These are phyloP conservation scores for Malurus elegans DNA, from an alignment of 2,113 vertebrate genomes.

Conservation along the genomic window DNA sequence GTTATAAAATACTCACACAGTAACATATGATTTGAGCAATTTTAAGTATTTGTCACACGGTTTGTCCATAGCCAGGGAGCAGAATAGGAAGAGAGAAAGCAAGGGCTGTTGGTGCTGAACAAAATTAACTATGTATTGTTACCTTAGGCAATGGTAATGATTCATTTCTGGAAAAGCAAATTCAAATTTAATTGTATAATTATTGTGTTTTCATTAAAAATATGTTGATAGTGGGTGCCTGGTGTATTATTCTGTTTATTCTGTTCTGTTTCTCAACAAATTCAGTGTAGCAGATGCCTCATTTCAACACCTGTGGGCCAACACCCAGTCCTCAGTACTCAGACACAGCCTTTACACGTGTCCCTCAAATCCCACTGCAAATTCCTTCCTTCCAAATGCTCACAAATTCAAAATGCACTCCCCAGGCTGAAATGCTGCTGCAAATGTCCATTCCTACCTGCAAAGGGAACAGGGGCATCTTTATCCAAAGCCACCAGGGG, in stretches of 20 bases:
- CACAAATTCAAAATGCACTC: neutral
- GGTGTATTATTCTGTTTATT: neutral
- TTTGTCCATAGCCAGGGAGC: neutral
- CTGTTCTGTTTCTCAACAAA: neutral
- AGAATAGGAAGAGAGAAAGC: neutral
- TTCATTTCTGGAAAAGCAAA: neutral
- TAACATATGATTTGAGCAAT: neutral
- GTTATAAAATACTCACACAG: constrained; percentile 46
- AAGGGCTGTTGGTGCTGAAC: neutral
- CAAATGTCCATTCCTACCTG: constrained; percentile 77
- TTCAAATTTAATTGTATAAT: neutral
- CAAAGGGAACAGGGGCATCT: constrained; percentile 92
- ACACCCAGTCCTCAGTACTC: neutral
- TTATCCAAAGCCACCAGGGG: constrained; percentile 96
- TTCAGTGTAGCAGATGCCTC: neutral
- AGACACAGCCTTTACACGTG: neutral
- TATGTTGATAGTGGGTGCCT: neutral
- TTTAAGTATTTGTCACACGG: constrained; percentile 13
- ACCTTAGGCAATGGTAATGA: neutral
- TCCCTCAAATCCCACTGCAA: neutral
- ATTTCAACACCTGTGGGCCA: neutral
- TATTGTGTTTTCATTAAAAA: neutral
- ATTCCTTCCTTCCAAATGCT: neutral
- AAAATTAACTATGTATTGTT: neutral
- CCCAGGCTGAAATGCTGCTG: neutral